phyloP scores from a whole-genome alignment of 2,797 vertebrate species.

The Neopelma chrysocephalum region DNA sequence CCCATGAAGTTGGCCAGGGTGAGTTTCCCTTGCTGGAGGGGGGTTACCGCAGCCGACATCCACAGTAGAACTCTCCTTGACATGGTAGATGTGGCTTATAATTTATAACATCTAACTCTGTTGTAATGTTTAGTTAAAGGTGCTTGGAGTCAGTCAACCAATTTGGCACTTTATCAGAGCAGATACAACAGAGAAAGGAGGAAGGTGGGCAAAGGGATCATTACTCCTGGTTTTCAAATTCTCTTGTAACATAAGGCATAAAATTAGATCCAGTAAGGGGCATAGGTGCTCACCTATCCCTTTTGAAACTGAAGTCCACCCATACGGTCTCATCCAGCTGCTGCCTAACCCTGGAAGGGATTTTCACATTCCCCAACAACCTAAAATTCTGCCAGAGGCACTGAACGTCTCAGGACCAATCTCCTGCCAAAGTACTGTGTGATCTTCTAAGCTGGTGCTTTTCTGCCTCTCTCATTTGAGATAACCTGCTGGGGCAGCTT shows the following conservation, averaged over 20 bases:
- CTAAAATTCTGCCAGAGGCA: neutral
- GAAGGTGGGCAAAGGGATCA: neutral
- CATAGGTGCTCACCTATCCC: neutral
- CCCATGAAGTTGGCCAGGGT: neutral
- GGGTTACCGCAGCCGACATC: neutral
- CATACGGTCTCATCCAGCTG: neutral
- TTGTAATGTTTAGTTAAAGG: neutral
- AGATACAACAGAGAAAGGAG: neutral
- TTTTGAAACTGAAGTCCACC: neutral
- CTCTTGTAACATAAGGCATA: neutral
- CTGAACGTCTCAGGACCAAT: neutral
- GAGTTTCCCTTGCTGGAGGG: neutral
- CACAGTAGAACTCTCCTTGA: neutral
- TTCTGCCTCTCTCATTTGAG: neutral
- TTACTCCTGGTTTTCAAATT: neutral
- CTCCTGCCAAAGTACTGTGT: neutral
- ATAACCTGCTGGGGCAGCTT: neutral
- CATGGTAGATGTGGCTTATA: neutral
- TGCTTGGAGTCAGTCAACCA: neutral
- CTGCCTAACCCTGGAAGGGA: neutral
- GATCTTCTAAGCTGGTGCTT: neutral
- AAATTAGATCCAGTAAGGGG: neutral
- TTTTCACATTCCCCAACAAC: neutral
- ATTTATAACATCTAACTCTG: neutral
- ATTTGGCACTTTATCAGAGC: neutral